Percentiles rank a stretch among this genome's conserved stretches.
phyloP scores from a whole-genome alignment of 2,797 vertebrate species.

The Mycteria americana region DNA sequence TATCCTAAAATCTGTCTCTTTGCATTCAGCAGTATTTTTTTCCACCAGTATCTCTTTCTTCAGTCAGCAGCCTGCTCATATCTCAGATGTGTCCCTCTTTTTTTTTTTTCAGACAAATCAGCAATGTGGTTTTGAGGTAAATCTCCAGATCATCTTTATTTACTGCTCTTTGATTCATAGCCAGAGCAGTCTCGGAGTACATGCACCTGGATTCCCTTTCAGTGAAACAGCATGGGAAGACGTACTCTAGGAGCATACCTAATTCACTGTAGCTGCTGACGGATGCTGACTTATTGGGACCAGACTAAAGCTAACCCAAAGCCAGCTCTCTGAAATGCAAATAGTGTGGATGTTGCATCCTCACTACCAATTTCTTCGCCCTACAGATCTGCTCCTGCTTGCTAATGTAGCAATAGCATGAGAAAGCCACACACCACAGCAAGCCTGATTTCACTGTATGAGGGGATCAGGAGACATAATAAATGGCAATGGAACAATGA shows the following conservation, averaged over 20 bases:
- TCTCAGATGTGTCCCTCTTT: background rate
- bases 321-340: constrained; percentile 21
- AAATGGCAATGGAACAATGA: background rate
- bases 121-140: constrained; percentile 1
- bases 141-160: background rate
- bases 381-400: background rate
- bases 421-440: background rate
- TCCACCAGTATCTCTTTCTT: background rate
- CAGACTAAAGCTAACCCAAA: background rate
- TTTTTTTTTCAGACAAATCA: background rate
- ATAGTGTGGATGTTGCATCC: background rate
- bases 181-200: background rate
- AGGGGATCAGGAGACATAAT: background rate
- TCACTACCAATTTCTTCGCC: background rate
- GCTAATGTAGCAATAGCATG: background rate
- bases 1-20: background rate
- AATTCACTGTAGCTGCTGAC: background rate
- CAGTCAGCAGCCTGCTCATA: background rate
- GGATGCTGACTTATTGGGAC: background rate
- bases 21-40: background rate
- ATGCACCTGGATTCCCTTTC: background rate
- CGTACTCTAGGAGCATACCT: background rate
- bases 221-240: background rate
- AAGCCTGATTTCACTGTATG: background rate
- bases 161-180: constrained; percentile 9